These are phyloP conservation scores for Leucopsar rothschildi DNA, from an alignment of 2,113 vertebrate genomes.

Conservation along the genomic window DNA sequence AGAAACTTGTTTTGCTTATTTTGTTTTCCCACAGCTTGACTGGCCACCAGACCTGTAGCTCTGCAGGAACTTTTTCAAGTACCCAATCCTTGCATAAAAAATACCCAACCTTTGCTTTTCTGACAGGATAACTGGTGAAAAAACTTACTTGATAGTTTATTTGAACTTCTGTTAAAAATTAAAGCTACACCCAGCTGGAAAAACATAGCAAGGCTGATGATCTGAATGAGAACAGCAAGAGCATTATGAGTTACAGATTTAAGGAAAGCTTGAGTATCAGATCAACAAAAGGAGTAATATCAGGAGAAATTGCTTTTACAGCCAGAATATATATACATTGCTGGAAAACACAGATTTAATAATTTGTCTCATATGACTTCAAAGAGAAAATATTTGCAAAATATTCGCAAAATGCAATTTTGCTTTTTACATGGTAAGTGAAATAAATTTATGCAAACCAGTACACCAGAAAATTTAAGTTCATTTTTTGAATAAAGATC, in stretches of 20 bases:
- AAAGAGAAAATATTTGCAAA: not conserved
- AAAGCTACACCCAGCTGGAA: not conserved
- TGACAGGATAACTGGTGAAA: not conserved
- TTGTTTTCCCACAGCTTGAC: not conserved
- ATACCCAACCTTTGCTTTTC: not conserved
- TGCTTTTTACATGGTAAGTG: not conserved
- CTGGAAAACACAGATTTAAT: not conserved
- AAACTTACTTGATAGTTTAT: not conserved
- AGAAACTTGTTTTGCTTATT: not conserved
- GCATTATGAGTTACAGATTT: not conserved
- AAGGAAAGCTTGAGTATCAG: not conserved
- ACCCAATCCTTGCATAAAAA: not conserved
- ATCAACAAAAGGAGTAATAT: not conserved
- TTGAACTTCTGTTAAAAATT: not conserved
- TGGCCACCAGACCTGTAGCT: not conserved
- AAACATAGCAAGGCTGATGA: not conserved
- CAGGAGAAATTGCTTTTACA: not conserved
- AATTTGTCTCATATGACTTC: not conserved
- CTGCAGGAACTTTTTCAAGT: not conserved
- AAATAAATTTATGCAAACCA: not conserved
- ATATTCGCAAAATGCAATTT: not conserved
- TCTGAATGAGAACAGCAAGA: not conserved
- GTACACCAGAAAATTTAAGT: not conserved
- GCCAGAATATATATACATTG: not conserved
- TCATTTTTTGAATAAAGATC: conserved; percentile 20